Evolutionary conservation across 2,797 vertebrate species (phyloP).

Genomic region (Zonotrichia albicollis): DNA sequence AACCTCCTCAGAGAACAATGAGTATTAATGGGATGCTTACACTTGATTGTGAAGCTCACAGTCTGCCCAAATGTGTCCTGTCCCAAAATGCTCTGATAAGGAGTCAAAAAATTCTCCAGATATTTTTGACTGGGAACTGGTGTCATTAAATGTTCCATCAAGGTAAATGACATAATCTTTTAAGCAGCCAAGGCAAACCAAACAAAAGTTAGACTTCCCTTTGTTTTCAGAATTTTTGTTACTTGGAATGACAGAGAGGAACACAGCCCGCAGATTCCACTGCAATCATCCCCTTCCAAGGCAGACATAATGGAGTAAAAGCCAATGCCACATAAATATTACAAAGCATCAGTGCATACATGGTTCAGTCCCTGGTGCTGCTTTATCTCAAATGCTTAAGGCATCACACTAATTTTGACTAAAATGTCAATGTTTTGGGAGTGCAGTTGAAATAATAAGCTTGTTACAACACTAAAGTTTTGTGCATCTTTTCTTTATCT

Average conservation of each 20-base stretch:
- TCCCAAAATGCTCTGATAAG: neutral
- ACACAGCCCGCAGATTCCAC: neutral
- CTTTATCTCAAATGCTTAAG: neutral
- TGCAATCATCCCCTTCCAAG: neutral
- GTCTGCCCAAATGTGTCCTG: neutral
- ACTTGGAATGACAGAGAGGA: neutral
- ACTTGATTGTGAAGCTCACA: neutral
- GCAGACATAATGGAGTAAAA: neutral
- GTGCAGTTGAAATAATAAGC: neutral
- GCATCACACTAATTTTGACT: neutral
- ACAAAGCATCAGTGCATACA: neutral
- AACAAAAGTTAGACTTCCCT: neutral
- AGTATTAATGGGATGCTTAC: neutral
- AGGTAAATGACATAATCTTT: neutral
- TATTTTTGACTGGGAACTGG: neutral
- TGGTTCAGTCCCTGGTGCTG: neutral
- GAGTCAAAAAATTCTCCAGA: neutral
- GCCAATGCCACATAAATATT: neutral
- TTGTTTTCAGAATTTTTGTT: neutral
- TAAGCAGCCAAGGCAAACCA: neutral
- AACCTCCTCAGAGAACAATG: neutral
- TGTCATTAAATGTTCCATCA: neutral
- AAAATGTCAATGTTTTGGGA: neutral
- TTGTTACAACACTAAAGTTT: neutral
- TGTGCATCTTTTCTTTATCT: neutral